Evolutionary conservation across 2,113 vertebrate species (phyloP).

Genomic region (Platichthys stellatus): DNA sequence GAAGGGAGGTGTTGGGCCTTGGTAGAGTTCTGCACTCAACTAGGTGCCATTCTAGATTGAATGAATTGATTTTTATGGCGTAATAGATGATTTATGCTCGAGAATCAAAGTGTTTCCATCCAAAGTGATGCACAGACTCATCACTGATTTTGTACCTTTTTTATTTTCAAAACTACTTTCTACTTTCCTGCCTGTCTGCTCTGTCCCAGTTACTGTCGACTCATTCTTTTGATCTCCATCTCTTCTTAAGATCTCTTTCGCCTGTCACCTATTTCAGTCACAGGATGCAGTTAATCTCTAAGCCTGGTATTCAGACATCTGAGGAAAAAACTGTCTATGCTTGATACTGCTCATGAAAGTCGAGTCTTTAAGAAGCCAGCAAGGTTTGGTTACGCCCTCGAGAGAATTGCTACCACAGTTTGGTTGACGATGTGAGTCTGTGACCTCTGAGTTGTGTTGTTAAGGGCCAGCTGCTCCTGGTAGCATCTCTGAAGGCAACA

Average conservation of each 20-base stretch:
- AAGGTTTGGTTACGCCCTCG: background rate
- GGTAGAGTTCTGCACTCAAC: background rate
- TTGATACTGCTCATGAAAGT: conserved; percentile 41
- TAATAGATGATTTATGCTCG: background rate
- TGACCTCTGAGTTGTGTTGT: background rate
- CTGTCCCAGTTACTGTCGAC: conserved; percentile 14
- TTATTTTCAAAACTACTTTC: background rate
- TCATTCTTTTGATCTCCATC: conserved; percentile 28
- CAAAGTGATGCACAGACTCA: background rate
- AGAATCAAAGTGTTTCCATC: background rate
- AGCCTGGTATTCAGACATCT: conserved; percentile 20
- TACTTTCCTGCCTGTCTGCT: background rate
- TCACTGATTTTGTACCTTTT: background rate
- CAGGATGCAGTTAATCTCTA: conserved; percentile 20
- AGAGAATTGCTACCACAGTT: background rate
- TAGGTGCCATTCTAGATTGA: too few species aligned
- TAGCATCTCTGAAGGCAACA: background rate
- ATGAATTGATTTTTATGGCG: background rate
- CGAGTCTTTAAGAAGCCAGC: background rate
- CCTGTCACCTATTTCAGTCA: conserved; percentile 33
- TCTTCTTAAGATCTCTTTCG: conserved; percentile 7
- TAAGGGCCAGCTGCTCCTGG: background rate
- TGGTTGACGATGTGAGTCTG: conserved; percentile 3
- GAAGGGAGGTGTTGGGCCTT: background rate
- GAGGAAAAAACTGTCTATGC: background rate